Percentiles rank a stretch among this genome's conserved stretches.
phyloP scores from a whole-genome alignment of 1,140 invertebrate species.

The Xylocopa sonorina region DNA sequence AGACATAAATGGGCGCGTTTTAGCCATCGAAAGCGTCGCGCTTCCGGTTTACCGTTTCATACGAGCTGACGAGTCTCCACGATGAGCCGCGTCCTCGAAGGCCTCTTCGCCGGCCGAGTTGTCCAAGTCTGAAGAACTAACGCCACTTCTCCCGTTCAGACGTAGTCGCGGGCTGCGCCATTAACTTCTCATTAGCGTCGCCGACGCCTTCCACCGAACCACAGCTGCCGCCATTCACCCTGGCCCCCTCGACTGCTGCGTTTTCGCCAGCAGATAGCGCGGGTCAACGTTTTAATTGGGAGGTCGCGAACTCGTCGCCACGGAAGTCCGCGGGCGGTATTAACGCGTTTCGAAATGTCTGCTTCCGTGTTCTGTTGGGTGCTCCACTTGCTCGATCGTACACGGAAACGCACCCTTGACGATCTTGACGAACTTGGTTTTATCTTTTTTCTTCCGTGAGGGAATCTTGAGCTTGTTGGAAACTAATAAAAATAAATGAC shows the following conservation, averaged over 20 bases:
- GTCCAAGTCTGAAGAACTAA: constrained; percentile 57
- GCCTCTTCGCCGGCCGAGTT: constrained; percentile 55
- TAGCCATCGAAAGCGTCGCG: not conserved
- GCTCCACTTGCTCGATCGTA: not conserved
- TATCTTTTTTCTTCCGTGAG: too few relatives aligned
- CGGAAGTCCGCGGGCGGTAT: not conserved
- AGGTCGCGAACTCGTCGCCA: constrained; percentile 31
- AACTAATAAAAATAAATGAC: too few relatives aligned
- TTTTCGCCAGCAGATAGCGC: constrained; percentile 29
- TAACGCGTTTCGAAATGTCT: not conserved
- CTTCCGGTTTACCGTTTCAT: not conserved
- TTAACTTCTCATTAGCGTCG: constrained; percentile 68
- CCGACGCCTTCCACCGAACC: constrained; percentile 33
- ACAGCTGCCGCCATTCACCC: constrained; percentile 9
- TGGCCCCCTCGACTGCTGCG: not conserved
- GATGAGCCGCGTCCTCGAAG: constrained; percentile 16
- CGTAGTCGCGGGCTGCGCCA: constrained; percentile 54
- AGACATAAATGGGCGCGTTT: not conserved
- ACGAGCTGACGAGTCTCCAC: constrained; percentile 21
- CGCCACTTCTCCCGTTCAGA: constrained; percentile 48
- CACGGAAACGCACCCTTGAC: too few relatives aligned
- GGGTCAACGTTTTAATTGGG: constrained; percentile 53
- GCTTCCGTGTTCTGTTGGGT: not conserved
- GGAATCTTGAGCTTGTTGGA: too few relatives aligned
- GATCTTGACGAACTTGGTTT: too few relatives aligned